Conservation (phyloP, 2,113 vertebrate species). For the rat (Rattus norvegicus) region GRCr8 NC_086038.1:10305001-10305500, state of each 20-base stretch:
- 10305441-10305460: background rate
- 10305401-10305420: background rate
- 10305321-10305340: background rate
- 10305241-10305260: background rate
- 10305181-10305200: background rate
- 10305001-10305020: background rate
- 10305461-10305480: background rate
- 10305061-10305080: background rate
- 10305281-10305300: background rate
- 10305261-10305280: background rate
- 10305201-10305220: background rate
- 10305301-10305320: background rate
- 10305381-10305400: background rate
- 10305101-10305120: background rate
- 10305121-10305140: background rate
- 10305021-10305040: background rate
- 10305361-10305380: background rate
- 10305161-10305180: background rate
- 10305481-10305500: background rate
- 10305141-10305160: background rate
- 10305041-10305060: background rate
- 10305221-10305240: background rate
- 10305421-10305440: background rate
- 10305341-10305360: background rate
- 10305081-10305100: background rate